Percentiles rank a stretch among this genome's conserved stretches.
phyloP scores from a whole-genome alignment of 1,140 invertebrate genomes.

The Procambarus clarkii region DNA sequence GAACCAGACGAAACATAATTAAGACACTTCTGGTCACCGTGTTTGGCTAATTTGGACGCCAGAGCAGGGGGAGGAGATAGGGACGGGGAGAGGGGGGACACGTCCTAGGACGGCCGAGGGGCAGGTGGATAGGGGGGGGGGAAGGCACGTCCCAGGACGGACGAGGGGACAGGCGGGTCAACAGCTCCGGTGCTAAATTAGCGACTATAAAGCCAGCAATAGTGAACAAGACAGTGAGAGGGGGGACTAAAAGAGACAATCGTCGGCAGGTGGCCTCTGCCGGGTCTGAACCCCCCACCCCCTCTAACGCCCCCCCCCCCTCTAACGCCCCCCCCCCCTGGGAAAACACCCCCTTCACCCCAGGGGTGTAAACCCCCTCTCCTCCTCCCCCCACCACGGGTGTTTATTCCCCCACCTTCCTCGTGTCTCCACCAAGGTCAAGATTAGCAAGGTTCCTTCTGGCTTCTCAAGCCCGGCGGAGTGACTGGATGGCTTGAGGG shows the following conservation, averaged over 20 bases:
- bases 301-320: too few species aligned
- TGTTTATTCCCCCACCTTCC: too few species aligned
- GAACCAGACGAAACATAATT: too few species aligned
- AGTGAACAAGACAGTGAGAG: not conserved
- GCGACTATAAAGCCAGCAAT: not conserved
- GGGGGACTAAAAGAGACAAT: not conserved
- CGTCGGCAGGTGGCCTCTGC: slow-evolving; percentile 1
- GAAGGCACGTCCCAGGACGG: too few species aligned
- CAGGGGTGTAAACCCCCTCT: not conserved
- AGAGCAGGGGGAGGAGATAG: too few species aligned
- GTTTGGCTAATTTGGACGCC: too few species aligned
- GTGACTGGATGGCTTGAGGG: not conserved
- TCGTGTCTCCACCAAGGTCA: not conserved
- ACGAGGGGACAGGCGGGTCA: not conserved
- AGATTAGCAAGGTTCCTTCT: not conserved
- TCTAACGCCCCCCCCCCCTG: too few species aligned
- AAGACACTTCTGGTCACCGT: too few species aligned
- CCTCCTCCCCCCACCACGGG: too few species aligned
- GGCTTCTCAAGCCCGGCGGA: not conserved
- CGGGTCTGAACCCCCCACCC: not conserved
- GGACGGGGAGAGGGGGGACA: too few species aligned
- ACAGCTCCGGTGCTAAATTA: not conserved
- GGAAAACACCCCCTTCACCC: not conserved
- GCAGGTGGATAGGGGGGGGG: too few species aligned
- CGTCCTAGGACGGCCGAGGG: too few species aligned